phyloP scores from a whole-genome alignment of 2,888 invertebrate species.

The Ophion ventricosus region DNA sequence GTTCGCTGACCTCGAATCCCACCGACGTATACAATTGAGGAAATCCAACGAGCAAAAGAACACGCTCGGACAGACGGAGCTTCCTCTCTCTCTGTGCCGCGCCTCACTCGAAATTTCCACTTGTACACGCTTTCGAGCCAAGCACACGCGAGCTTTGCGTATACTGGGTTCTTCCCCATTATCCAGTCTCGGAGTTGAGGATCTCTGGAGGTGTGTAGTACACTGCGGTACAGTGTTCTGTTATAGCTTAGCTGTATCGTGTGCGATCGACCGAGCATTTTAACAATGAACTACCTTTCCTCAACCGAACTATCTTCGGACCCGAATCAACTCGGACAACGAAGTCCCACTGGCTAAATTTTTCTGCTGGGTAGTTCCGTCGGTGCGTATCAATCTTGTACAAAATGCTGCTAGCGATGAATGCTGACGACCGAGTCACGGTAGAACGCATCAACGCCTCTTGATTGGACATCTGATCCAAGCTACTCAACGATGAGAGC shows the following conservation, averaged over 20 bases:
- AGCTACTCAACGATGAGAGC: background rate
- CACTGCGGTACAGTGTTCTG: background rate
- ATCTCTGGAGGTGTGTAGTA: slow-evolving; percentile 7
- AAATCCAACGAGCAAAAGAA: slow-evolving; percentile 51
- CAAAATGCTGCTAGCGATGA: background rate
- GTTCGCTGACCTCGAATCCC: slow-evolving; percentile 71
- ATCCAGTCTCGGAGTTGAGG: slow-evolving; percentile 23
- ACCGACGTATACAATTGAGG: slow-evolving; percentile 54
- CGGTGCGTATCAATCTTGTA: background rate
- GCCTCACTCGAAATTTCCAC: slow-evolving; percentile 22
- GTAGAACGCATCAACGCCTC: background rate
- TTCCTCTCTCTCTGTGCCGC: slow-evolving; percentile 5
- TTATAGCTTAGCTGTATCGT: background rate
- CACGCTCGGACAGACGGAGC: slow-evolving; percentile 40
- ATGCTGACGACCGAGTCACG: background rate
- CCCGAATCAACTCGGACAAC: slow-evolving; percentile 1
- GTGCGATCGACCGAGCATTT: slow-evolving; percentile 27
- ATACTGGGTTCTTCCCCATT: slow-evolving; percentile 31
- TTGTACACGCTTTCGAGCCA: slow-evolving; percentile 19
- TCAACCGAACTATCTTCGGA: background rate
- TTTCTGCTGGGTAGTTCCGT: background rate
- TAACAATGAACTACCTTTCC: background rate
- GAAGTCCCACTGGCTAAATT: slow-evolving; percentile 20
- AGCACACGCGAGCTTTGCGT: slow-evolving; percentile 7
- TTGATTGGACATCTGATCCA: background rate